Evolutionary conservation across 2,888 invertebrate species (phyloP).

Genomic region (Pherbina coryleti): DNA sequence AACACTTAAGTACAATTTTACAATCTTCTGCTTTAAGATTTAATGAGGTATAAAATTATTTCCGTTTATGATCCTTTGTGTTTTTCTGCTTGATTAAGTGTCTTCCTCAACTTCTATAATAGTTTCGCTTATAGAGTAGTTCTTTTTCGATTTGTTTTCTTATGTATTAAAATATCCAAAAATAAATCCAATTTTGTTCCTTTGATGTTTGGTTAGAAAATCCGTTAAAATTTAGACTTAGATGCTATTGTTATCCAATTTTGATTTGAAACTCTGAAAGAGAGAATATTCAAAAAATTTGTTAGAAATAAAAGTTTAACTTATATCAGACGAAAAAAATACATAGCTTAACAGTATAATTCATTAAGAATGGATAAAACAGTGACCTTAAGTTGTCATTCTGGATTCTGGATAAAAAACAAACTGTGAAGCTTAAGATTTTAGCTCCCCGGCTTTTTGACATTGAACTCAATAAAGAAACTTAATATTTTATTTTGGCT

Average conservation of each 20-base stretch:
- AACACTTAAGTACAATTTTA: slow-evolving; percentile 69
- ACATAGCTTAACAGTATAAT: no score
- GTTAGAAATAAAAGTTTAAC: no score
- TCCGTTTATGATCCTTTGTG: slow-evolving; percentile 62
- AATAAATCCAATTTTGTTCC: slow-evolving; percentile 28
- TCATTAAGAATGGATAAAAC: no score
- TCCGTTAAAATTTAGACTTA: slow-evolving; percentile 63
- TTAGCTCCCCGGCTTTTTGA: no score
- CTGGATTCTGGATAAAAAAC: no score
- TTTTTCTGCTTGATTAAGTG: slow-evolving; percentile 39
- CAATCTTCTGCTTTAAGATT: slow-evolving; percentile 61
- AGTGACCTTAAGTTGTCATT: no score
- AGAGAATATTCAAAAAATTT: slow-evolving; percentile 33
- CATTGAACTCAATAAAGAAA: no score
- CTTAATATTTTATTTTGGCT: no score
- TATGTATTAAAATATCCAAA: slow-evolving; percentile 39
- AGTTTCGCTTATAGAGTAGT: slow-evolving; percentile 42
- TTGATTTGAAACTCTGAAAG: slow-evolving; percentile 68
- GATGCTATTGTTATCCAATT: slow-evolving; percentile 64
- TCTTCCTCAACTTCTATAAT: slow-evolving; percentile 1
- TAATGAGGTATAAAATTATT: slow-evolving; percentile 69
- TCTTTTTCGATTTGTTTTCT: slow-evolving; percentile 34
- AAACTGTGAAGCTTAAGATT: no score
- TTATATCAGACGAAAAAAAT: no score
- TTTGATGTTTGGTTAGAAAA: slow-evolving; percentile 52